These are phyloP conservation scores for Apolygus lucorum DNA, from an alignment of 1,140 invertebrate species.

Conservation along the genomic window DNA sequence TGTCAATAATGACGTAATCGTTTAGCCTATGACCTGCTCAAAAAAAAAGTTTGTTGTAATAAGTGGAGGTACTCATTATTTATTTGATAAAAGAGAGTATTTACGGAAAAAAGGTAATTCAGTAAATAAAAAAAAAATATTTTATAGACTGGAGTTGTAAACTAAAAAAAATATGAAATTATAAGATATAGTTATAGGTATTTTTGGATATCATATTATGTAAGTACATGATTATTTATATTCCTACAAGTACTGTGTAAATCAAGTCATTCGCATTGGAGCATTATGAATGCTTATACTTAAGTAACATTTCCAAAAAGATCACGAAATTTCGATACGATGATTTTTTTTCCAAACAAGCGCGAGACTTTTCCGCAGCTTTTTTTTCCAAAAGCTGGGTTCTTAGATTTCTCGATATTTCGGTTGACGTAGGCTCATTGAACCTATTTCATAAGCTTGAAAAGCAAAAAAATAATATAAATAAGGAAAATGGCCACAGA, in stretches of 20 bases:
- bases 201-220: constrained; percentile 33
- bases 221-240: constrained; percentile 27
- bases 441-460: too few species aligned
- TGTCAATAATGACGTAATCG: constrained; percentile 30
- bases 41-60: constrained; percentile 29
- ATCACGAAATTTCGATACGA: too few species aligned
- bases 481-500: too few species aligned
- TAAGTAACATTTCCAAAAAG: neutral
- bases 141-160: constrained; percentile 33
- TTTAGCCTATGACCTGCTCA: constrained; percentile 32
- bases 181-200: constrained; percentile 30
- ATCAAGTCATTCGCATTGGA: neutral
- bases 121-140: constrained; percentile 27
- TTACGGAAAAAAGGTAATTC: constrained; percentile 21
- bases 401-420: too few species aligned
- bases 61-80: constrained; percentile 25
- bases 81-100: constrained; percentile 29
- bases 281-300: neutral
- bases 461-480: too few species aligned
- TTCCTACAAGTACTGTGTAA: constrained; percentile 16
- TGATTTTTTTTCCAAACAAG: too few species aligned
- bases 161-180: constrained; percentile 19
- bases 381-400: too few species aligned
- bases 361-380: too few species aligned
- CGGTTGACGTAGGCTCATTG: too few species aligned